Evolutionary conservation across 2,797 vertebrate genomes (phyloP), one percentile per base, ranked within the genome.

Genomic region (Cuniculus paca): DNA sequence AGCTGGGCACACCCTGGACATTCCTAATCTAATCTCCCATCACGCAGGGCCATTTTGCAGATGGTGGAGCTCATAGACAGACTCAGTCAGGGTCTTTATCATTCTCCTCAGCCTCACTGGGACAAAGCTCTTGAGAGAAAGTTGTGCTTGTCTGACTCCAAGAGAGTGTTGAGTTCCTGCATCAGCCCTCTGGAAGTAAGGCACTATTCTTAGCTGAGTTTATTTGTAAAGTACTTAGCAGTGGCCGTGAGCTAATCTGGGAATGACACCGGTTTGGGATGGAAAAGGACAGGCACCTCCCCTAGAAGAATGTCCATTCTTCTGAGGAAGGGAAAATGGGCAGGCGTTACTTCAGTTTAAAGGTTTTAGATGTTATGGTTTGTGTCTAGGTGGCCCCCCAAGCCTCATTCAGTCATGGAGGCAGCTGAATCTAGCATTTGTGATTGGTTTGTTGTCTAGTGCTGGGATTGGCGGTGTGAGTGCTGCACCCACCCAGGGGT

Each of bases 151-250:
- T 97, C 96, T 90, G 77, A 95, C 80, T 95, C 68, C 87, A 93
- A 77, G 2, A 61, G 87, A 52, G 87, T 97, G 89, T 90, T 95
- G 94, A 90, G 61, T 94, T 95, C 77, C 90, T 93, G 0, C 88
- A 78, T 39, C 31, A 95, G 92, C 77, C 91, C 56, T 94, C 96
- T 94, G 90, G 89, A 96, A 97, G 93, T 95, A 93, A 95, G 63
- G 79, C 65, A 84, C 95, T 98, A 96, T 97, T 97, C 93, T 98
- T 95, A 96, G 94, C 90, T 81, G 36, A 36, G 93, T 48, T 88
- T 95, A 91, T 87, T 97, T 74, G 84, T 72, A 42, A 95, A 96
- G 72, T 93, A 93, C 61, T 96, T 93, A 78, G 74, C 84, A 60
- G 61, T 77, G 81, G 81, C 42, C 65, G 45, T 74, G 88, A 92